Conservation (phyloP, 1,140 invertebrate species). For the Anagrus nilaparvatae region DNA sequence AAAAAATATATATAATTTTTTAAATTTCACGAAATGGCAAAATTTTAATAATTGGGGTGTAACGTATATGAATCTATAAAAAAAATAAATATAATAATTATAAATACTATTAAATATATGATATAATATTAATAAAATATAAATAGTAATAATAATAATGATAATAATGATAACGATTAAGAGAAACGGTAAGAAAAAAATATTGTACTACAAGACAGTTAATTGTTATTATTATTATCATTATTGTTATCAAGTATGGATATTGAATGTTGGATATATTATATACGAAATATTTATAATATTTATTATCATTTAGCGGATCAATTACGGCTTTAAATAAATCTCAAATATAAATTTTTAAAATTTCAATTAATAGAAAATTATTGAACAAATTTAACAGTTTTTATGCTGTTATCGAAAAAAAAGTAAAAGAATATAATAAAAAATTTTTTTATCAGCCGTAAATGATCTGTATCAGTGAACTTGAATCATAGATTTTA, state of each 20-base stretch:
- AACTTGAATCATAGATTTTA: constrained; percentile 25
- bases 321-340: not conserved
- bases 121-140: not conserved
- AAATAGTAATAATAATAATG: constrained; percentile 1
- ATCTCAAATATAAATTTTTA: not conserved
- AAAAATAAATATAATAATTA: constrained; percentile 13
- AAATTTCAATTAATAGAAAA: not conserved
- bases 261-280: constrained; percentile 32
- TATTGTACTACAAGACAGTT: constrained; percentile 22
- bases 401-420: not conserved
- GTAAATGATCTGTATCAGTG: constrained; percentile 6
- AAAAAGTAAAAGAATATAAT: not conserved
- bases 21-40: too few relatives aligned
- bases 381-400: not conserved
- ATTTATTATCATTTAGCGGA: not conserved
- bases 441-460: not conserved
- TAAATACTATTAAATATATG: constrained; percentile 12
- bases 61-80: too few relatives aligned
- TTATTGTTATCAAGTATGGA: too few relatives aligned
- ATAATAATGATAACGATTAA: not conserved
- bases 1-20: too few relatives aligned
- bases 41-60: too few relatives aligned
- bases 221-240: constrained; percentile 23
- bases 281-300: constrained; percentile 12
- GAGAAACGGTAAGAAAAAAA: not conserved